Conservation (phyloP, 2,797 vertebrate species). For the Pseudomugil gertrudae region DNA sequence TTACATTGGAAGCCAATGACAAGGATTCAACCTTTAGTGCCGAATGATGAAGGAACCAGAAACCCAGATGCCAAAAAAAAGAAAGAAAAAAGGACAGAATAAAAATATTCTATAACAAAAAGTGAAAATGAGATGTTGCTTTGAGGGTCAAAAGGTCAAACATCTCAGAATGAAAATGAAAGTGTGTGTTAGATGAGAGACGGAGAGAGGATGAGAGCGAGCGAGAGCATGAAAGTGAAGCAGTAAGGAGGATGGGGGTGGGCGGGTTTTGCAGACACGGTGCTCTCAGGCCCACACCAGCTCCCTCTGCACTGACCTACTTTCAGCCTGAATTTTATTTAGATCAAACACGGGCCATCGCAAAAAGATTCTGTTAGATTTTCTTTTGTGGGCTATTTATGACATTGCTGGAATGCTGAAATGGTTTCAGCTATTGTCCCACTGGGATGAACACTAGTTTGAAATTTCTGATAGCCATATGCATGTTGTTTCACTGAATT, state of each 20-base stretch:
- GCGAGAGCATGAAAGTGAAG: slow-evolving; percentile 26
- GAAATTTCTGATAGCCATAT: slow-evolving; percentile 33
- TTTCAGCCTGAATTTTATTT: slow-evolving; percentile 81
- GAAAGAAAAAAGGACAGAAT: neutral
- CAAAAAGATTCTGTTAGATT: slow-evolving; percentile 75
- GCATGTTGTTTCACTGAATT: slow-evolving; percentile 26
- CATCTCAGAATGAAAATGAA: slow-evolving; percentile 30
- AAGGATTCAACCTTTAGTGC: slow-evolving; percentile 40
- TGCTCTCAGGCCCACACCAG: slow-evolving; percentile 80
- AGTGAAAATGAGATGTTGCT: slow-evolving; percentile 21
- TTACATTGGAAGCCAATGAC: slow-evolving; percentile 38
- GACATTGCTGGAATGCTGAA: slow-evolving; percentile 63
- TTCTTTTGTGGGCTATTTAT: slow-evolving; percentile 76
- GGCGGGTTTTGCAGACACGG: slow-evolving; percentile 70
- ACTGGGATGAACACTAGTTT: slow-evolving; percentile 57
- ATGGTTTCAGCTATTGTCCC: slow-evolving; percentile 64
- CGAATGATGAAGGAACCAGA: slow-evolving; percentile 18
- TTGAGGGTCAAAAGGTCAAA: slow-evolving; percentile 67
- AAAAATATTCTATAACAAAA: slow-evolving; percentile 22
- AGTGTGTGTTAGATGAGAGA: slow-evolving; percentile 43
- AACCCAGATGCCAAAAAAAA: slow-evolving; percentile 14
- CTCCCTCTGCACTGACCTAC: slow-evolving; percentile 82
- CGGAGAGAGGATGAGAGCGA: slow-evolving; percentile 6
- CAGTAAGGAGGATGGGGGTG: slow-evolving; percentile 58
- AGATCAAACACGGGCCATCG: slow-evolving; percentile 75